Conservation (phyloP, 30 jellyfish, hydroid and myxozoan genomes). For the Chironex yamaguchii region DNA sequence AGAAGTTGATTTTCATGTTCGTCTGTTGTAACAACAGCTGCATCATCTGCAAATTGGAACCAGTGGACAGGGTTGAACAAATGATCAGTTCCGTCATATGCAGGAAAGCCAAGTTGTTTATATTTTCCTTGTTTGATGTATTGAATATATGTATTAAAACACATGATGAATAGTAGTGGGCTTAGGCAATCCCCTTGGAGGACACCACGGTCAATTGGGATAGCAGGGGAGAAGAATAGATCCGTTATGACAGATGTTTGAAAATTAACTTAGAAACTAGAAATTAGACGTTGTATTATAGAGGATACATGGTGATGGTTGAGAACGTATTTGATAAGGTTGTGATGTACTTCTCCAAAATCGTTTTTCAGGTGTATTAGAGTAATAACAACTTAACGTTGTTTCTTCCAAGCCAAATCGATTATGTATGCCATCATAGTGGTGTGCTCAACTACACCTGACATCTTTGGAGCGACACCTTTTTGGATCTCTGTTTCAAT, state of each 20-base stretch:
- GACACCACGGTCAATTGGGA: slow-evolving; percentile 14
- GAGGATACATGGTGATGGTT: background rate
- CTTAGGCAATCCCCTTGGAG: slow-evolving; percentile 10
- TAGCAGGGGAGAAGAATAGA: background rate
- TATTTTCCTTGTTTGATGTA: background rate
- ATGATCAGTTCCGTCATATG: background rate
- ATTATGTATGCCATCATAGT: background rate
- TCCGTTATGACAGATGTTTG: background rate
- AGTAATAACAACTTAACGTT: background rate
- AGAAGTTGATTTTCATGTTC: slow-evolving; percentile 27
- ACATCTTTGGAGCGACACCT: background rate
- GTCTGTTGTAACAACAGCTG: slow-evolving; percentile 12
- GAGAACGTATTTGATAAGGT: background rate
- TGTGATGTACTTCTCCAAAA: slow-evolving; percentile 5
- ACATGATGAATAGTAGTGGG: slow-evolving; percentile 14
- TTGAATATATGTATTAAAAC: slow-evolving; percentile 8
- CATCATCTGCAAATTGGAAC: slow-evolving; percentile 35
- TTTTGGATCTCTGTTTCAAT: background rate
- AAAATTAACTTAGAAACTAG: background rate
- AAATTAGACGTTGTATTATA: background rate
- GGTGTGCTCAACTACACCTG: background rate
- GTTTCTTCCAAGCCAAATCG: too few relatives aligned
- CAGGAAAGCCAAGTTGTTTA: slow-evolving; percentile 8
- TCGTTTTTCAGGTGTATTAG: background rate
- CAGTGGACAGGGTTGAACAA: slow-evolving; percentile 20